phyloP scores from a whole-genome alignment of 2,113 vertebrate species.

The Xyrauchen texanus region DNA sequence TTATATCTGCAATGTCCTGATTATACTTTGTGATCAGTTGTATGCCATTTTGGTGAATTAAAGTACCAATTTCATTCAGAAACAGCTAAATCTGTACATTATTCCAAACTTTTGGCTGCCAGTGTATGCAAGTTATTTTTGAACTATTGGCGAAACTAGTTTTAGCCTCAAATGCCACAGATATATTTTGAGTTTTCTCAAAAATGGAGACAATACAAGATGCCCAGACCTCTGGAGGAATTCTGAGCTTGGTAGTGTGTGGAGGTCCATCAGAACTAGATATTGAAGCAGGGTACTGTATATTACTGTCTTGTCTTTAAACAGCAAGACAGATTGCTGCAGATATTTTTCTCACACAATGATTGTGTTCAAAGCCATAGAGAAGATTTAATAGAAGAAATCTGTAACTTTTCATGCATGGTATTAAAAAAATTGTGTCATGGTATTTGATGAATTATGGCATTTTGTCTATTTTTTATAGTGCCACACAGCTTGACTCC shows the following conservation, averaged over 20 bases:
- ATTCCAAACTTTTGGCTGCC: too few relatives aligned
- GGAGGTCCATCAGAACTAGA: background rate
- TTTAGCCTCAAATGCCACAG: too few relatives aligned
- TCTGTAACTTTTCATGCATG: background rate
- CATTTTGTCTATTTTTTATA: background rate
- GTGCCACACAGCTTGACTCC: background rate
- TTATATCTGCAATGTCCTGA: too few relatives aligned
- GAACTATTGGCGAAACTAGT: too few relatives aligned
- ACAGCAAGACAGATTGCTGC: background rate
- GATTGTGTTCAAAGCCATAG: background rate
- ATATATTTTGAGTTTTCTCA: background rate
- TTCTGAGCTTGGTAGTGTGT: conserved; percentile 16
- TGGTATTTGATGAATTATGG: background rate
- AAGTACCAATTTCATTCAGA: too few relatives aligned
- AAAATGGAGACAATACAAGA: background rate
- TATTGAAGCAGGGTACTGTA: background rate
- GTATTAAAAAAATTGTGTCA: background rate
- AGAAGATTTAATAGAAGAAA: background rate
- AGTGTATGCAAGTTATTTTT: too few relatives aligned
- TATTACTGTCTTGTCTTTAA: background rate
- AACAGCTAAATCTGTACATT: too few relatives aligned
- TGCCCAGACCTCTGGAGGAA: background rate
- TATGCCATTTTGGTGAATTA: too few relatives aligned
- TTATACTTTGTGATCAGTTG: too few relatives aligned
- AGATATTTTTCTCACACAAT: background rate